These are phyloP conservation scores for Smittia sp. DNA, from an alignment of 2,888 invertebrate species.

Conservation along the genomic window DNA sequence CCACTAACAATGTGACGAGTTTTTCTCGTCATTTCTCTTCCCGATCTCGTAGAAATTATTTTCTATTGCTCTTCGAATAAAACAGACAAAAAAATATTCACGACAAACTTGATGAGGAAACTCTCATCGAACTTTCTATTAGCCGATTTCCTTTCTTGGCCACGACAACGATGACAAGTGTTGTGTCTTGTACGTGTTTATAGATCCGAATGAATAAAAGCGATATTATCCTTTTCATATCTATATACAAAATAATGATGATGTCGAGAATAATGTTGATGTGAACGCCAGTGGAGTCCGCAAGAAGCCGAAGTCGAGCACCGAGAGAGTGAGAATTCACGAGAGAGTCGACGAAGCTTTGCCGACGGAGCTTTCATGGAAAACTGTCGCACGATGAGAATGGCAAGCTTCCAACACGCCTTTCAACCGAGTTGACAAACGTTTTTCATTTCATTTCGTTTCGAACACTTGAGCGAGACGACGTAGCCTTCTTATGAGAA, in stretches of 20 bases:
- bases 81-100: too few species aligned
- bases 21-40: too few species aligned
- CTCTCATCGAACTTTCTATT: neutral
- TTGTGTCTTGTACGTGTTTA: constrained; percentile 31
- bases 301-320: neutral
- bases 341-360: constrained; percentile 30
- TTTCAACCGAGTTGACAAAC: neutral
- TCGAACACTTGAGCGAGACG: neutral
- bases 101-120: neutral
- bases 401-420: too few species aligned
- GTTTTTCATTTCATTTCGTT: neutral
- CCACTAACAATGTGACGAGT: too few species aligned
- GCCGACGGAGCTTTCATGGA: neutral
- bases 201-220: constrained; percentile 23
- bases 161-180: constrained; percentile 1
- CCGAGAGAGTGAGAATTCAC: neutral
- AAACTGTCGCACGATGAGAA: neutral
- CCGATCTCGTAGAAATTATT: neutral
- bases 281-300: constrained; percentile 24
- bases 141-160: neutral
- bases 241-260: constrained; percentile 39
- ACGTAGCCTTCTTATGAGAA: too few species aligned
- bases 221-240: constrained; percentile 39
- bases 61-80: neutral
- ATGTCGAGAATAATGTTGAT: constrained; percentile 24